phyloP scores from a whole-genome alignment of 2,113 vertebrate species.

The Podarcis raffonei region DNA sequence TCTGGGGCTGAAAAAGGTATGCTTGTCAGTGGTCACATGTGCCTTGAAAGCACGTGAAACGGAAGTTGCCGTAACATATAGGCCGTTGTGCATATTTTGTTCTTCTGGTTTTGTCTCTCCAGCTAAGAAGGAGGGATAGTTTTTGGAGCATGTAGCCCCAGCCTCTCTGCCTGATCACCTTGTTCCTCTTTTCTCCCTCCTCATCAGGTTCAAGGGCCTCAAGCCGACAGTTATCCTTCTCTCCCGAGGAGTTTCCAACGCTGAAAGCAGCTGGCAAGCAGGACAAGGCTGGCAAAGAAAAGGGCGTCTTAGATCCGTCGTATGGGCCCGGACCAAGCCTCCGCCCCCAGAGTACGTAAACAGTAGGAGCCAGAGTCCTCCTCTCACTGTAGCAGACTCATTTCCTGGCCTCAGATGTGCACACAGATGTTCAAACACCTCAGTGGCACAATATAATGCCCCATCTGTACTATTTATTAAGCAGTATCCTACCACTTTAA shows the following conservation, averaged over 20 bases:
- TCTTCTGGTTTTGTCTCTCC: no score
- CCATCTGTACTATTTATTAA: no score
- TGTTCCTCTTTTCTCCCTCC: slow-evolving; percentile 31
- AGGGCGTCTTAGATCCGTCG: slow-evolving; percentile 99
- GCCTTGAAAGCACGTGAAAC: no score
- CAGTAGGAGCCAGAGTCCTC: neutral
- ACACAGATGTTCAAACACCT: neutral
- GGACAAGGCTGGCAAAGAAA: slow-evolving; percentile 99
- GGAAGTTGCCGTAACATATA: no score
- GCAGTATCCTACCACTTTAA: no score
- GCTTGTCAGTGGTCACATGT: no score
- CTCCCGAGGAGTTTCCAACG: slow-evolving; percentile 99
- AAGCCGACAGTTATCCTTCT: slow-evolving; percentile 99
- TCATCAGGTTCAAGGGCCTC: slow-evolving; percentile 96
- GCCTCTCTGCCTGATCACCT: slow-evolving; percentile 7
- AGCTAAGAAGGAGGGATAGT: no score
- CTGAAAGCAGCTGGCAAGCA: slow-evolving; percentile 99
- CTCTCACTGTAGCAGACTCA: no score
- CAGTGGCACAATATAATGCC: neutral
- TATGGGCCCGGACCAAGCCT: slow-evolving; percentile 99
- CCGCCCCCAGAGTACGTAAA: slow-evolving; percentile 96
- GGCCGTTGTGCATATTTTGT: no score
- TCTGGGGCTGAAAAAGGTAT: no score
- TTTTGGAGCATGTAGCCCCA: no score
- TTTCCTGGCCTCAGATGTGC: neutral